Base-by-base conservation (phyloP, 2,113 vertebrate species). In the Chionis minor region DNA sequence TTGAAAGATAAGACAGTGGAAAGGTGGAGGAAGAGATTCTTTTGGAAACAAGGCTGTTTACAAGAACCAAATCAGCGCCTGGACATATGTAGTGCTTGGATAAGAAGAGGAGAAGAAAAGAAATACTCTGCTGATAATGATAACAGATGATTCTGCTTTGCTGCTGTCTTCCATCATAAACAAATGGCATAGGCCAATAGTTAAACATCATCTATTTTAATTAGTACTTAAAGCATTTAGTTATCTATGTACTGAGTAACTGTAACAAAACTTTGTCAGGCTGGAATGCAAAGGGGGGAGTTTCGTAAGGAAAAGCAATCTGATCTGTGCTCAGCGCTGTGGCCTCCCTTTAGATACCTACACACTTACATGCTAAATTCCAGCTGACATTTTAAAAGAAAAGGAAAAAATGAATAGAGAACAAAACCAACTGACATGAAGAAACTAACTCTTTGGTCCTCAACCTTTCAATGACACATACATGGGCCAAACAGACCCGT, bases 1-100 rank as follows among this genome's bases (percentile, higher is more conserved):
- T 26, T 97, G 75, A 90, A 98, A 94, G 81, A 59, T 95, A 97
- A 97, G 86, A 93, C 56, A 91, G 78, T 92, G 75, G 91, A 91
- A 97, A 97, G 72, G 79, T 88, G 22, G 38, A 87, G n/a, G 55
- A 89, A 87, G 40, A 78, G 58, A 63, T 90, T 92, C 77, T 95
- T 32, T 73, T 81, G 70, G 71, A 95, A 96, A 73, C 9, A 51
- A 92, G 89, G 44, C 69, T 96, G 44, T 90, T 88, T 95, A 55
- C 20, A 9, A 83, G 84, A 94, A 82, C 32, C 24, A 67, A 69
- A 79, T 91, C 81, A 78, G 82, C 10, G 10, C 47, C 66, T 62
- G 70, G 51, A 88, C 66, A 14, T 90, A 90, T 26, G 54, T 85
- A 77, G 70, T 85, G 38, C 71, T 96, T 92, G 77, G 81, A 85